Evolutionary conservation across 2,113 vertebrate species (phyloP).

Genomic region (Accipiter cooperii): DNA sequence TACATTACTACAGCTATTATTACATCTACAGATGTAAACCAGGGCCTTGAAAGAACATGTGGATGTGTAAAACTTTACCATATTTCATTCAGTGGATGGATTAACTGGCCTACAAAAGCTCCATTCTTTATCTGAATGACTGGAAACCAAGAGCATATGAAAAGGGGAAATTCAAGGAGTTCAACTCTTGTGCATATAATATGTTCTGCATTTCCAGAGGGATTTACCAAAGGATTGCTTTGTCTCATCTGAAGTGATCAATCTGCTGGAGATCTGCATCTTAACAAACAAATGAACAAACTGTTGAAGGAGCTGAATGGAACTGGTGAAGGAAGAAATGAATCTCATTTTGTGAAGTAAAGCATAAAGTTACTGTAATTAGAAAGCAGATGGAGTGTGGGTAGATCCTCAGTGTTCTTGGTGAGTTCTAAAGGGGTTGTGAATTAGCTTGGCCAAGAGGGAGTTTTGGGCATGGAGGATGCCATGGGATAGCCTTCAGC

Average conservation of each 20-base stretch:
- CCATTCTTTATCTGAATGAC: constrained; percentile 52
- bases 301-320: constrained; percentile 22
- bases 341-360: constrained; percentile 19
- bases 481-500: not conserved
- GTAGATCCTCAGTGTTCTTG: not conserved
- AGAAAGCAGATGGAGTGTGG: not conserved
- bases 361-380: constrained; percentile 40
- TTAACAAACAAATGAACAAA: constrained; percentile 27
- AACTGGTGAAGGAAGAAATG: not conserved
- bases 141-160: constrained; percentile 44
- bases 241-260: constrained; percentile 52
- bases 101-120: constrained; percentile 52
- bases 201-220: constrained; percentile 43
- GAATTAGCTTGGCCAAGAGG: not conserved
- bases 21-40: constrained; percentile 36
- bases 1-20: constrained; percentile 1
- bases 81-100: constrained; percentile 55
- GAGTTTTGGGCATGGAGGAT: not conserved
- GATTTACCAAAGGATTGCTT: constrained; percentile 50
- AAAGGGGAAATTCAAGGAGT: constrained; percentile 51
- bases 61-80: constrained; percentile 37
- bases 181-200: constrained; percentile 6
- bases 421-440: not conserved
- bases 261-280: constrained; percentile 34
- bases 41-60: constrained; percentile 17